Percentiles rank a stretch among this genome's conserved stretches.
Conservation (phyloP, 2,888 invertebrate species). For the Desoria tigrina region DNA sequence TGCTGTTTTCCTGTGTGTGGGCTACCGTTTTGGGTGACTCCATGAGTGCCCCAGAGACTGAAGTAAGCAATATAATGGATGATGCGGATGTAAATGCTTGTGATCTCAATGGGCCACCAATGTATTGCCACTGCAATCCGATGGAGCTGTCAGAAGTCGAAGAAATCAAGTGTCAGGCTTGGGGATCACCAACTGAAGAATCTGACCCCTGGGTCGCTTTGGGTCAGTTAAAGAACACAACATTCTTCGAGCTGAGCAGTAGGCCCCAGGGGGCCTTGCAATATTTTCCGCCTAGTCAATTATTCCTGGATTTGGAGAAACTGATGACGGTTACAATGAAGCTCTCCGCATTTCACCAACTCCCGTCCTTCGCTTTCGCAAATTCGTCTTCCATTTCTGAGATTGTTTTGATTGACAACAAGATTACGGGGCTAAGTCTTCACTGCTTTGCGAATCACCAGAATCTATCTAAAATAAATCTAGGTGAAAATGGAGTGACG, state of each 20-base stretch:
- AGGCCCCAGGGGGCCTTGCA: conserved; percentile 30
- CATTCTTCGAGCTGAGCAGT: conserved; percentile 28
- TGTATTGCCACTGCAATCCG: conserved; percentile 67
- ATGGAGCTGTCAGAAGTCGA: conserved; percentile 64
- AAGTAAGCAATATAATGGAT: not conserved
- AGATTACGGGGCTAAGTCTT: conserved; percentile 68
- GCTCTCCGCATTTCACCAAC: conserved; percentile 56
- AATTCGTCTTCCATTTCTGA: conserved; percentile 70
- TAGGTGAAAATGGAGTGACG: conserved; percentile 75
- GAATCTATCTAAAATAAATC: conserved; percentile 68
- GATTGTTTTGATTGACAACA: conserved; percentile 68
- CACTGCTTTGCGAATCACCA: conserved; percentile 73
- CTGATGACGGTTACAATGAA: conserved; percentile 40
- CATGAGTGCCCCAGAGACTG: conserved; percentile 12
- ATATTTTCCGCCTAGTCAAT: conserved; percentile 31
- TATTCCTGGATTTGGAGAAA: conserved; percentile 40
- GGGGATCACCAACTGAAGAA: conserved; percentile 64
- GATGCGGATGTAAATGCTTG: conserved; percentile 9
- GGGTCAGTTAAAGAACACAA: conserved; percentile 6
- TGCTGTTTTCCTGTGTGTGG: not conserved
- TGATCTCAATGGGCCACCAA: conserved; percentile 2
- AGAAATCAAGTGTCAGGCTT: conserved; percentile 76
- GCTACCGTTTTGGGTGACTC: not conserved
- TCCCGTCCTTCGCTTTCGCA: conserved; percentile 72
- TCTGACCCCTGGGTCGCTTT: conserved; percentile 29